phyloP scores from a whole-genome alignment of 2,888 invertebrate genomes.

The Cyclophora punctaria region DNA sequence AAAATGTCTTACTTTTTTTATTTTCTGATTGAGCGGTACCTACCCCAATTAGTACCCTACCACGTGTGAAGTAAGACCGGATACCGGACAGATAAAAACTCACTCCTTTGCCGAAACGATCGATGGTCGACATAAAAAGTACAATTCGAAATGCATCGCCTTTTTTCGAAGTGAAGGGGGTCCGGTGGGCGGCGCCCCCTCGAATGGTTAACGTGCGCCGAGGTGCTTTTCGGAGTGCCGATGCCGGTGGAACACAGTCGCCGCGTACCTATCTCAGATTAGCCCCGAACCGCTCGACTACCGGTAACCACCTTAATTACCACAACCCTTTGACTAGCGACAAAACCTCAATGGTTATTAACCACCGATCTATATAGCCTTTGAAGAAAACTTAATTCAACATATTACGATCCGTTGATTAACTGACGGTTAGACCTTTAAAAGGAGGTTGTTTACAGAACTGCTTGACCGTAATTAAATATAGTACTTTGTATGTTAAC shows the following conservation, averaged over 20 bases:
- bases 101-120: constrained; percentile 70
- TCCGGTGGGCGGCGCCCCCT: constrained; percentile 43
- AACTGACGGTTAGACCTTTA: no score
- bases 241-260: constrained; percentile 26
- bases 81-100: constrained; percentile 62
- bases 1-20: constrained; percentile 26
- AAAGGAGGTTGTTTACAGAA: no score
- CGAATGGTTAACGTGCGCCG: constrained; percentile 56
- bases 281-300: no score
- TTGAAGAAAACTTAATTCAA: no score
- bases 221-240: constrained; percentile 62
- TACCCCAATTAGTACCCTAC: constrained; percentile 55
- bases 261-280: no score
- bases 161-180: constrained; percentile 64
- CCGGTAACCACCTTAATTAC: no score
- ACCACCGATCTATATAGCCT: no score
- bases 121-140: constrained; percentile 73
- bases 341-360: no score
- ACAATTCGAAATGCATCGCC: constrained; percentile 72
- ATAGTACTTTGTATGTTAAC: no score
- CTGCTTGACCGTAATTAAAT: no score
- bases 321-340: no score
- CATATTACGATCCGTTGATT: no score
- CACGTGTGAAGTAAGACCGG: constrained; percentile 61
- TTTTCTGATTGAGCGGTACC: constrained; percentile 45